Conservation (phyloP, 2,797 vertebrate species). For the Esox masquinongy region DNA sequence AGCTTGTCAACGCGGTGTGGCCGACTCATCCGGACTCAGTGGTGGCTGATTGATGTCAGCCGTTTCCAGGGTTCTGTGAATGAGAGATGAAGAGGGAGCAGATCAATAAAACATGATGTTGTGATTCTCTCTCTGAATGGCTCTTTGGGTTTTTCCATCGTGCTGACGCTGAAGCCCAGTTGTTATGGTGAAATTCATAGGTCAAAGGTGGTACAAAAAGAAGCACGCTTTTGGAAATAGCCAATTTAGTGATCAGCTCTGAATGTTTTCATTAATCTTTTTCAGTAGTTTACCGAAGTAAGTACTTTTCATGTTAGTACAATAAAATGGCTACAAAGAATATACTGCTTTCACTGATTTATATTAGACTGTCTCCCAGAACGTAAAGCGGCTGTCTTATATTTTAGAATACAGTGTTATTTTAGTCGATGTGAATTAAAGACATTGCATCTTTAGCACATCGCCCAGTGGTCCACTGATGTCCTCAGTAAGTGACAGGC, state of each 20-base stretch:
- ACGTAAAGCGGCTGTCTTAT: too few species aligned
- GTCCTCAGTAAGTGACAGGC: neutral
- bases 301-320: neutral
- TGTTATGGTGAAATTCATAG: neutral
- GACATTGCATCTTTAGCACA: too few species aligned
- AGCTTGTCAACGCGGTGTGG: conserved; percentile 1
- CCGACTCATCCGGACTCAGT: conserved; percentile 11
- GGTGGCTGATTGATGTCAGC: conserved; percentile 33
- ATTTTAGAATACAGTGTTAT: too few species aligned
- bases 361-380: neutral
- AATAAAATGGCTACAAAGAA: neutral
- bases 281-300: neutral
- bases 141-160: conserved; percentile 21
- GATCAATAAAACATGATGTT: conserved; percentile 29
- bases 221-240: neutral
- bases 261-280: neutral
- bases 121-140: conserved; percentile 17
- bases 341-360: neutral
- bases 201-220: neutral
- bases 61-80: conserved; percentile 12
- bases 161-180: neutral
- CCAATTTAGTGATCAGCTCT: neutral
- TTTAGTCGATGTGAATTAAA: too few species aligned
- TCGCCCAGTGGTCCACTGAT: too few species aligned
- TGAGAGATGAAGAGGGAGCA: neutral